Percentiles rank a stretch among this genome's conserved stretches.
phyloP scores from a whole-genome alignment of 2,113 vertebrate species.

The Silurus meridionalis region DNA sequence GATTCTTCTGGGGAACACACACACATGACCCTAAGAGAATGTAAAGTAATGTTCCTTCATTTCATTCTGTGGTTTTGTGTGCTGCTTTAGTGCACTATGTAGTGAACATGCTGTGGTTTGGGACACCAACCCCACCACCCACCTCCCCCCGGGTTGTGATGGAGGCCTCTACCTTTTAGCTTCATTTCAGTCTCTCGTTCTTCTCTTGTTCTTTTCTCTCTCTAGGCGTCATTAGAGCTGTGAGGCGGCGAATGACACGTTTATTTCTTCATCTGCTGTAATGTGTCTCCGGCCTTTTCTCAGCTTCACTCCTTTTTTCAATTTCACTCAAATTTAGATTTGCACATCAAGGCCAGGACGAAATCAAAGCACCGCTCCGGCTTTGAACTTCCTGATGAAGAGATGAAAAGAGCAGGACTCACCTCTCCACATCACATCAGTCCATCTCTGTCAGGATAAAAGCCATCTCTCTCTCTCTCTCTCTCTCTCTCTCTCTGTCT shows the following conservation, averaged over 20 bases:
- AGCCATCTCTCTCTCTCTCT: conserved; percentile 33
- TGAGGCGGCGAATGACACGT: conserved; percentile 49
- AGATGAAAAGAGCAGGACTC: conserved; percentile 64
- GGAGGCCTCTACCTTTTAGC: neutral
- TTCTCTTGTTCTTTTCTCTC: neutral
- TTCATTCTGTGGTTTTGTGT: neutral
- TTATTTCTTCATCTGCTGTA: conserved; percentile 64
- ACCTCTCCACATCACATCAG: conserved; percentile 55
- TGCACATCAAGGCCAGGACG: conserved; percentile 64
- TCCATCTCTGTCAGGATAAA: conserved; percentile 61
- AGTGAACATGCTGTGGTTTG: neutral
- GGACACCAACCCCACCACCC: neutral
- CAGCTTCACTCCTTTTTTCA: conserved; percentile 43
- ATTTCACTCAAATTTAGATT: conserved; percentile 65
- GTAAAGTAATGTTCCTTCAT: neutral
- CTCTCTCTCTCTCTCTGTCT: neutral
- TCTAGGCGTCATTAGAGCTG: conserved; percentile 51
- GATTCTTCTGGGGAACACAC: neutral
- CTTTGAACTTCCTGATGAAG: conserved; percentile 67
- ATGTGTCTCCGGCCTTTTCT: conserved; percentile 54
- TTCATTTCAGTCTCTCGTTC: neutral
- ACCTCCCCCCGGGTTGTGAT: no score
- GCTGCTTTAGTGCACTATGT: neutral
- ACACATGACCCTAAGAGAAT: neutral
- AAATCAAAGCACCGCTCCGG: conserved; percentile 62